A percentile compares a stretch with the other conserved stretches of the same genome.
Conservation (phyloP, 1,140 invertebrate genomes). For the Dendrolimus kikuchii region DNA sequence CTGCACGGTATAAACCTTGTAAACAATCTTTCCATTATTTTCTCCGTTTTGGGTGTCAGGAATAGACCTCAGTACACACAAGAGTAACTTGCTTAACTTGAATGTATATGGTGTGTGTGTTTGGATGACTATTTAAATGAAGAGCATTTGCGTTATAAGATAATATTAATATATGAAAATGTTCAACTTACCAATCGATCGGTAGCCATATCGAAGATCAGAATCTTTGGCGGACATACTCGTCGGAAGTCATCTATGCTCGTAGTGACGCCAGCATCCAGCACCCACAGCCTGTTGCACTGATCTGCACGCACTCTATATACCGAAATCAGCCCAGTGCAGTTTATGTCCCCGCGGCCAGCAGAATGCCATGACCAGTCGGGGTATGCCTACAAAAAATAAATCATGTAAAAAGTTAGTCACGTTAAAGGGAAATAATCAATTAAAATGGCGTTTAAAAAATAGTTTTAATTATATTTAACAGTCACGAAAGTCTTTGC, state of each 20-base stretch:
- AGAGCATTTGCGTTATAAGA: not conserved
- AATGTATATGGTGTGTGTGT: too few relatives aligned
- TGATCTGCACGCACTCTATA: conserved; percentile 81
- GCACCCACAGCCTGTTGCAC: conserved; percentile 84
- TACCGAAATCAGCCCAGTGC: conserved; percentile 82
- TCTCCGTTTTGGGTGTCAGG: too few relatives aligned
- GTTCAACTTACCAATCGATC: conserved; percentile 74
- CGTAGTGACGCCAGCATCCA: conserved; percentile 81
- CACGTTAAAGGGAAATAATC: not conserved
- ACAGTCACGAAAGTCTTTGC: too few relatives aligned
- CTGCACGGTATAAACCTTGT: too few relatives aligned
- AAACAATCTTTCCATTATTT: too few relatives aligned
- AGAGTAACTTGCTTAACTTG: too few relatives aligned
- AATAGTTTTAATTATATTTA: too few relatives aligned
- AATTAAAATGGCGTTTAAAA: too few relatives aligned
- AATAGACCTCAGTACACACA: too few relatives aligned
- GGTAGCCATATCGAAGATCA: conserved; percentile 84
- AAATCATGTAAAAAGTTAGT: conserved; percentile 3
- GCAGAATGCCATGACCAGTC: conserved; percentile 85
- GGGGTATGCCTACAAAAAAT: conserved; percentile 77
- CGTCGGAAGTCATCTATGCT: conserved; percentile 82
- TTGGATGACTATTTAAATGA: too few relatives aligned
- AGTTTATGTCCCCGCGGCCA: conserved; percentile 79
- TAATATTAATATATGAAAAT: not conserved
- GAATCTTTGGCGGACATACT: conserved; percentile 84